Conservation (phyloP, 2,888 invertebrate genomes). For the Achlya flavicornis region DNA sequence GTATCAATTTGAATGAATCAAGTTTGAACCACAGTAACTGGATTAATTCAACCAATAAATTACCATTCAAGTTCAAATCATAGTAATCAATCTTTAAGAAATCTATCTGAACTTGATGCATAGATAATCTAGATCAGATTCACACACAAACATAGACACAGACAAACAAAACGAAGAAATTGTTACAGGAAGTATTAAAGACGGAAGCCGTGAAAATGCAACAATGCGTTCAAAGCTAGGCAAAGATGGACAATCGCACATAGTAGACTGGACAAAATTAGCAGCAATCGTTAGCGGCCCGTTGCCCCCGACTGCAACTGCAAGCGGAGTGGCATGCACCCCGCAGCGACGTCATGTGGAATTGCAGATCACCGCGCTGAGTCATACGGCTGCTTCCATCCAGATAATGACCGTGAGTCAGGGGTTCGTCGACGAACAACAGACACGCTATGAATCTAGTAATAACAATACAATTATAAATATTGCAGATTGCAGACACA, state of each 20-base stretch:
- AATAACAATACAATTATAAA: neutral
- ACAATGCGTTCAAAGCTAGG: conserved; percentile 31
- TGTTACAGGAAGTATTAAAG: no score
- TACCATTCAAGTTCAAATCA: neutral
- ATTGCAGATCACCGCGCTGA: conserved; percentile 26
- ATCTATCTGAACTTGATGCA: neutral
- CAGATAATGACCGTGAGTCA: conserved; percentile 12
- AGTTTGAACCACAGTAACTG: neutral
- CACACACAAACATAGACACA: neutral
- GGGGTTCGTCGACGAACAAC: no score
- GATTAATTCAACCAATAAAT: neutral
- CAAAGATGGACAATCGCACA: conserved; percentile 30
- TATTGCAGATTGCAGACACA: no score
- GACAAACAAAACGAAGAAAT: no score
- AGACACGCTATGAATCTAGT: neutral
- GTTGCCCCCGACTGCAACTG: conserved; percentile 53
- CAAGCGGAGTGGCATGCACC: neutral
- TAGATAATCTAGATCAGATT: neutral
- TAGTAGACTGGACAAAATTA: conserved; percentile 50
- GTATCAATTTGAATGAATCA: neutral
- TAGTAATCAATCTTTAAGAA: neutral
- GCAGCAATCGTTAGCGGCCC: conserved; percentile 56
- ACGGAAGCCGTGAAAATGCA: conserved; percentile 14
- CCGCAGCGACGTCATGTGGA: conserved; percentile 17
- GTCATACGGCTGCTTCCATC: conserved; percentile 22